Base-by-base conservation (phyloP, 2,888 invertebrate genomes). In the Cryptops parisi region DNA sequence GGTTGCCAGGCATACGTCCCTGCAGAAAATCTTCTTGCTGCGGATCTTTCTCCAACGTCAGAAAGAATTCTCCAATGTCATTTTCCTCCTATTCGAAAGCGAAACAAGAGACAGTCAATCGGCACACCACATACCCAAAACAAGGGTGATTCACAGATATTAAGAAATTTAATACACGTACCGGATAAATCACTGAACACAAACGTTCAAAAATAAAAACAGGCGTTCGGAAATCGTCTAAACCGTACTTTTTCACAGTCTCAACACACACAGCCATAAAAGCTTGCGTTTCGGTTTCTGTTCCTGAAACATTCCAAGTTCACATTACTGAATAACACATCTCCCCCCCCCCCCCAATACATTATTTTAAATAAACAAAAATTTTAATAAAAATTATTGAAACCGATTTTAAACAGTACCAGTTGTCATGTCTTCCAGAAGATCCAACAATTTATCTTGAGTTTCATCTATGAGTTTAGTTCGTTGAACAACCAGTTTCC, bases 11-110 rank as follows among this genome's bases (percentile, higher is more conserved):
- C 96, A 97, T 97, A 38, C 96, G 81, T 5, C 93, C 89, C 77
- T 91, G 91, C 61, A 98, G 76, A 71, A 96, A 98, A 73, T 98
- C 97, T 71, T 98, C 98, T 65, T 98, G 97, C 63, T 96, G 96
- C 0, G 94, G 88, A 73, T 98, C 98, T 67, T 98, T 98, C 67
- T 97, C 97, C 3, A 98, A 74, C 0, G 89, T 88, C 56, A 98
- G 77, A 75, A 89, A 89, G 73, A 97, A 97, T 69, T 97, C 96
- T 0, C 90, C 90, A 2, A 91, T 84, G 65, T 94, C 94, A 65
- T 93, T 94, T 70, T 96, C 94, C 67, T 96, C 94, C 68, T 70
- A 46, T 22, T 5, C 51, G 49, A 38, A 49, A 25, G 2, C 15
- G 27, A 47, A 24, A 47, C 6, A 33, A 33, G 15, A 33, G 15